These are phyloP conservation scores for Dolomedes plantarius DNA, from an alignment of 2,888 invertebrate genomes.

Conservation along the genomic window DNA sequence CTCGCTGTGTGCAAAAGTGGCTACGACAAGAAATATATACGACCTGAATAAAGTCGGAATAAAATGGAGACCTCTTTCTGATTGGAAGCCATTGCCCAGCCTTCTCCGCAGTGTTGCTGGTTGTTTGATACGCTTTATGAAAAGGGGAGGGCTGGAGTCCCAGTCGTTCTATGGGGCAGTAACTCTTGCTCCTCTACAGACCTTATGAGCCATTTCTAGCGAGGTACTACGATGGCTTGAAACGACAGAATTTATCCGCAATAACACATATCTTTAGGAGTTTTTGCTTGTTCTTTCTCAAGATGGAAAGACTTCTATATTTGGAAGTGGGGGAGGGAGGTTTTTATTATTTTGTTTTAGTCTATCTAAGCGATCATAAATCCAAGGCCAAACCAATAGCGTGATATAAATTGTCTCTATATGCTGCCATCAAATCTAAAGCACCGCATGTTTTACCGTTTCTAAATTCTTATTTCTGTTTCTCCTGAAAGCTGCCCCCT, in stretches of 20 bases:
- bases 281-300: slow-evolving; percentile 48
- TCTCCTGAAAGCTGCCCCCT: not conserved
- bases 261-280: slow-evolving; percentile 68
- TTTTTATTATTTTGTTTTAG: slow-evolving; percentile 21
- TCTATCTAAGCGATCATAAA: slow-evolving; percentile 64
- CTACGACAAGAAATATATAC: slow-evolving; percentile 64
- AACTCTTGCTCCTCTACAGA: slow-evolving; percentile 54
- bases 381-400: slow-evolving; percentile 70
- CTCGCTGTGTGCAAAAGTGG: slow-evolving; percentile 1
- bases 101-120: slow-evolving; percentile 40
- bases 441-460: slow-evolving; percentile 26
- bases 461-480: not conserved
- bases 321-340: not conserved
- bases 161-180: slow-evolving; percentile 26
- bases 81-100: slow-evolving; percentile 42
- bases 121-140: slow-evolving; percentile 64
- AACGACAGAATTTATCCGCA: slow-evolving; percentile 71
- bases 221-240: slow-evolving; percentile 32
- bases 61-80: slow-evolving; percentile 54
- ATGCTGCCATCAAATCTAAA: slow-evolving; percentile 63
- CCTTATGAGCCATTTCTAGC: slow-evolving; percentile 67
- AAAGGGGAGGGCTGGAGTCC: not conserved
- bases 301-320: slow-evolving; percentile 14
- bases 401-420: slow-evolving; percentile 66
- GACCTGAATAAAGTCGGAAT: slow-evolving; percentile 68